Evolutionary conservation across 2,888 invertebrate genomes (phyloP), one percentile per base, ranked within the genome.

Genomic region (Arenicola marina): DNA sequence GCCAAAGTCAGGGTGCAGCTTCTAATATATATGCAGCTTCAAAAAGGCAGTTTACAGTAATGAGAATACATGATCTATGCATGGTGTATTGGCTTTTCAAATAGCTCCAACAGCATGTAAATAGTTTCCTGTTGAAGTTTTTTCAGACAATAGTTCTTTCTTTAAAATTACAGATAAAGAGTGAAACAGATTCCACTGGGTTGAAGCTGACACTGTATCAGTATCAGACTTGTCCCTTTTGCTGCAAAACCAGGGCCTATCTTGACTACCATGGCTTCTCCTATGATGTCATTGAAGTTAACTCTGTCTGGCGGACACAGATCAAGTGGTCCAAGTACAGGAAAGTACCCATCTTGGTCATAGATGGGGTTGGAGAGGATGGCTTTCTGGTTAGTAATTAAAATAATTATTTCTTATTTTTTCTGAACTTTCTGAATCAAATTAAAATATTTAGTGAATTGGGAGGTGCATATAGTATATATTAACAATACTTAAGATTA

Each of bases 171-270:
- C 61, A 68, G 68, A 54, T 71, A 11, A 66, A 55, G 38, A 54
- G 54, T 33, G 48, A 62, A 18, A 63, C 72, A 28, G 77, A 79
- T 60, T 65, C 67, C 43, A 70, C 70, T 48, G 76, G 76, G 7
- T 63, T 80, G 62, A 90, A 93, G 73, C 84, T 99, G 51, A 90
- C 92, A 0, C 86, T 99, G 24, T 99, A 92, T 80, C 99, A 99
- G 86, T 99, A 95, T 81, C 92, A 95, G 76, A 95, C 95, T 0
- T 99, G 98, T 78, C 98, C 98, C 0, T 98, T 97, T 83, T 97
- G 97, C 84, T 96, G 95, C 80, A 98, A 97, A 87, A 80, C 80
- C 2, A 65, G 84, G 28, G 80, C 83, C 2, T 75, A 75, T 32
- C 86, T 99, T 15, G 97, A 99, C 83, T 94, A 91, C 74, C 89